Conservation (phyloP, 2,113 vertebrate species). For the Melanerpes aurifrons region DNA sequence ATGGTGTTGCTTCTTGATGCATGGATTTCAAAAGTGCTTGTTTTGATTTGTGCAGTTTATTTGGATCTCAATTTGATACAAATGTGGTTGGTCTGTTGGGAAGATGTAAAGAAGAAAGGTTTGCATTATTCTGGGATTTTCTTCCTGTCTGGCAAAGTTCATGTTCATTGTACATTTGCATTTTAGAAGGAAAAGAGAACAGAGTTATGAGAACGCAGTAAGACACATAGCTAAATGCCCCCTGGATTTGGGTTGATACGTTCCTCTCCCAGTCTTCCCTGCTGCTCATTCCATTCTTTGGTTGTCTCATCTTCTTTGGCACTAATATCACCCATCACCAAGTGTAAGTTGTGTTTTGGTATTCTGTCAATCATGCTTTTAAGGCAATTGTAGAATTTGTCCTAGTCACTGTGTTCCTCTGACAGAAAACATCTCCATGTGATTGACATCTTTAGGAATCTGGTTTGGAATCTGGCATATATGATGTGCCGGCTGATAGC, state of each 20-base stretch:
- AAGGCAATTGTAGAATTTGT: slow-evolving; percentile 58
- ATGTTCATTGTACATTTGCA: neutral
- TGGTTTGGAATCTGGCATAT: slow-evolving; percentile 60
- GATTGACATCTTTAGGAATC: slow-evolving; percentile 62
- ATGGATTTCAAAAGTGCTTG: neutral
- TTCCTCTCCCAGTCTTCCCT: slow-evolving; percentile 38
- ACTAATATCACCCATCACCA: slow-evolving; percentile 56
- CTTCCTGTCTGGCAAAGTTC: neutral
- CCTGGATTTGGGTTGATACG: neutral
- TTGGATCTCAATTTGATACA: neutral
- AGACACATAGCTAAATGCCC: neutral
- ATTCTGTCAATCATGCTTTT: slow-evolving; percentile 69
- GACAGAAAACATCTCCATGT: slow-evolving; percentile 56
- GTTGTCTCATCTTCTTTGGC: slow-evolving; percentile 51
- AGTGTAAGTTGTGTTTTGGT: slow-evolving; percentile 68
- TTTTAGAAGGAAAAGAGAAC: neutral
- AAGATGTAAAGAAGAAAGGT: neutral
- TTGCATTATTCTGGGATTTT: neutral
- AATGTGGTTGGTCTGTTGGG: neutral
- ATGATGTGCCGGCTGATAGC: slow-evolving; percentile 35
- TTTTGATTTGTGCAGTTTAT: neutral
- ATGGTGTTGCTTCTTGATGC: neutral
- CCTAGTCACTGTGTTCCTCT: slow-evolving; percentile 58
- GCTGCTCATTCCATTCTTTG: slow-evolving; percentile 51
- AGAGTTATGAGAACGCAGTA: neutral